Conservation (phyloP, 2,888 invertebrate genomes). For the Cactoblastis cactorum region DNA sequence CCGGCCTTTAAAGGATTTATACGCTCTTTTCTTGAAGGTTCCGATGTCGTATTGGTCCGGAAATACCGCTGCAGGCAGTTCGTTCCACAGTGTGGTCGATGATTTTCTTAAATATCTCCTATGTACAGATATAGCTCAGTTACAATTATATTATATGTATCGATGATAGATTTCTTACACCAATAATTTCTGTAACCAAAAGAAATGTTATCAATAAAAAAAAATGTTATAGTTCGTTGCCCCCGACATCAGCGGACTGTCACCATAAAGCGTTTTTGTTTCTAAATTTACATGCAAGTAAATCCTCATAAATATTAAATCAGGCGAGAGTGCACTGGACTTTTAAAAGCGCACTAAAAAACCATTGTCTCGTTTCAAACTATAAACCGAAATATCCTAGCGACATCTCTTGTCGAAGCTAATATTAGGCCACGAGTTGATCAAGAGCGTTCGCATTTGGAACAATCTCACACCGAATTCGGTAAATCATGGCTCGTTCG, state of each 20-base stretch:
- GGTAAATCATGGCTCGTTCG: too few relatives aligned
- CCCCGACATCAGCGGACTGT: neutral
- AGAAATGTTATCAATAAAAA: neutral
- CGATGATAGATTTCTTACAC: too few relatives aligned
- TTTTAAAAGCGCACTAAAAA: slow-evolving; percentile 64
- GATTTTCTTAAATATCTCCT: too few relatives aligned
- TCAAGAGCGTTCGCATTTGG: neutral
- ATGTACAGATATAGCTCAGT: too few relatives aligned
- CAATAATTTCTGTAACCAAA: too few relatives aligned
- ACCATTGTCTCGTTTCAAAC: slow-evolving; percentile 66
- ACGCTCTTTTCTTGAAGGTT: too few relatives aligned
- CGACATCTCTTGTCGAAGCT: slow-evolving; percentile 17
- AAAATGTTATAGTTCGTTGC: neutral
- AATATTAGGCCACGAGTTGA: neutral
- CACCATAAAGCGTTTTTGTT: neutral
- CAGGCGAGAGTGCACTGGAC: slow-evolving; percentile 45
- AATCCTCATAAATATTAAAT: slow-evolving; percentile 53
- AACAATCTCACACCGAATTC: too few relatives aligned
- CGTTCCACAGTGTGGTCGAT: too few relatives aligned
- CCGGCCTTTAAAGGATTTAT: too few relatives aligned
- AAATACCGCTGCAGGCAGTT: too few relatives aligned
- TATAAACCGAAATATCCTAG: slow-evolving; percentile 57
- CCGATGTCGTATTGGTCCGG: too few relatives aligned
- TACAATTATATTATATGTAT: too few relatives aligned
- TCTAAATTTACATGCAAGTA: slow-evolving; percentile 42